A percentile compares a stretch with the other conserved stretches of the same genome.
Evolutionary conservation across 2,797 vertebrate species (phyloP).

Genomic region (Acanthornis magna): DNA sequence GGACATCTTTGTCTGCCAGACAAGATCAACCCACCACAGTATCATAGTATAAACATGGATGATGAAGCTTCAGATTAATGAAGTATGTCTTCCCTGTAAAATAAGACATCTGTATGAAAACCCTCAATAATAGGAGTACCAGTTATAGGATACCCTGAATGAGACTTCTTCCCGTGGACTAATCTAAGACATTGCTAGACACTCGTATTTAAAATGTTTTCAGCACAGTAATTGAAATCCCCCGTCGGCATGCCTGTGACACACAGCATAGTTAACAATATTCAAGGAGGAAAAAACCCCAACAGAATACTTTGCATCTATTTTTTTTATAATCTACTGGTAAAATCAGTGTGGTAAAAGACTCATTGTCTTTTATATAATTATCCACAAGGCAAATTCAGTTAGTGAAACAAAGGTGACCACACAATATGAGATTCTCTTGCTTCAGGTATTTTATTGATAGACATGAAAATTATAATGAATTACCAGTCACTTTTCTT

Average conservation of each 20-base stretch:
- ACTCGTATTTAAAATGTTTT: not conserved
- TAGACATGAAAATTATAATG: not conserved
- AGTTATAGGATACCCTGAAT: not conserved
- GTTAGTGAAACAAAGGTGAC: not conserved
- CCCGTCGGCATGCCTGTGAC: accelerated
- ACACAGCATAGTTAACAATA: not conserved
- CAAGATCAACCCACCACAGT: not conserved
- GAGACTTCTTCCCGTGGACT: not conserved
- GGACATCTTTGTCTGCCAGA: not conserved
- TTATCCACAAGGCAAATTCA: not conserved
- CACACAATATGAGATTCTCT: not conserved
- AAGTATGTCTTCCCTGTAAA: not conserved
- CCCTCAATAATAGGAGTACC: not conserved
- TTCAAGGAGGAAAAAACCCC: not conserved
- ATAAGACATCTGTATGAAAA: not conserved
- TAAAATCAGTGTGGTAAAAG: not conserved
- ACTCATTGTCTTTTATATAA: not conserved
- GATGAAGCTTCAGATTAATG: not conserved
- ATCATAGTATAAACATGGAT: not conserved
- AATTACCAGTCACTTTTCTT: not conserved
- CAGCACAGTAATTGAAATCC: not conserved
- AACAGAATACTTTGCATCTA: not conserved
- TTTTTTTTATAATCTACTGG: not conserved
- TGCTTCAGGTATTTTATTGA: not conserved
- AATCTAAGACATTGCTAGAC: not conserved